Conservation (phyloP, 2,797 vertebrate genomes). For the Paratrypauchen microcephalus region DNA sequence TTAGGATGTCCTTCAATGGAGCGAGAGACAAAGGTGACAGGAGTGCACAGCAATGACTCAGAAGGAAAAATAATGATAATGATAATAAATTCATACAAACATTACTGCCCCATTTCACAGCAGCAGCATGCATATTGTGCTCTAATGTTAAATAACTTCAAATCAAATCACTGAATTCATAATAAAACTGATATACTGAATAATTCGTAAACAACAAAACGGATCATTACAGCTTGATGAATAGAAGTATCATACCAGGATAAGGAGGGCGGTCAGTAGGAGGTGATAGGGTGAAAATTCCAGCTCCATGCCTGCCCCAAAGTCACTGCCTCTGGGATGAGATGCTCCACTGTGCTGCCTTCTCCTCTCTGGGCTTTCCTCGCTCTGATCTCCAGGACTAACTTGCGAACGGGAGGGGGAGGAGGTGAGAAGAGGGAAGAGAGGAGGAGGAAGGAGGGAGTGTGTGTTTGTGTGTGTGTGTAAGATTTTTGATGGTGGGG, state of each 20-base stretch:
- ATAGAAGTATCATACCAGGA: conserved; percentile 79
- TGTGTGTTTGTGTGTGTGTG: conserved; percentile 20
- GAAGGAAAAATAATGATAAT: no score
- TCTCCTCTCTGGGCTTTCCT: conserved; percentile 68
- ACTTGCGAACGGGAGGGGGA: conserved; percentile 39
- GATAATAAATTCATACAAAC: no score
- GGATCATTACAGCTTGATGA: no score
- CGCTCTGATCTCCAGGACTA: conserved; percentile 55
- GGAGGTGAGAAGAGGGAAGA: conserved; percentile 2
- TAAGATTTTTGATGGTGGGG: conserved; percentile 35
- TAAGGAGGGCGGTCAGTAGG: conserved; percentile 78
- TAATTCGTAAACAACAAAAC: background rate
- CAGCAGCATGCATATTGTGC: no score
- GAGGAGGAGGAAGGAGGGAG: conserved; percentile 23
- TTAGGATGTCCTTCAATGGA: no score
- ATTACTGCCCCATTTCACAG: no score
- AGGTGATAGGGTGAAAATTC: conserved; percentile 71
- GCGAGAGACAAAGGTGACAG: no score
- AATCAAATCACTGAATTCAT: background rate
- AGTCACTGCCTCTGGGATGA: conserved; percentile 20
- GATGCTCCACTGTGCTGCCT: conserved; percentile 47
- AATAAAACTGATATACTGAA: background rate
- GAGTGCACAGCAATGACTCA: no score
- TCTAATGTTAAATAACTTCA: no score
- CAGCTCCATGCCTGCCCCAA: conserved; percentile 77